Percentiles rank a stretch among this genome's conserved stretches.
These are phyloP conservation scores for Uria lomvia DNA, from an alignment of 2,113 vertebrate genomes.

Conservation along the genomic window DNA sequence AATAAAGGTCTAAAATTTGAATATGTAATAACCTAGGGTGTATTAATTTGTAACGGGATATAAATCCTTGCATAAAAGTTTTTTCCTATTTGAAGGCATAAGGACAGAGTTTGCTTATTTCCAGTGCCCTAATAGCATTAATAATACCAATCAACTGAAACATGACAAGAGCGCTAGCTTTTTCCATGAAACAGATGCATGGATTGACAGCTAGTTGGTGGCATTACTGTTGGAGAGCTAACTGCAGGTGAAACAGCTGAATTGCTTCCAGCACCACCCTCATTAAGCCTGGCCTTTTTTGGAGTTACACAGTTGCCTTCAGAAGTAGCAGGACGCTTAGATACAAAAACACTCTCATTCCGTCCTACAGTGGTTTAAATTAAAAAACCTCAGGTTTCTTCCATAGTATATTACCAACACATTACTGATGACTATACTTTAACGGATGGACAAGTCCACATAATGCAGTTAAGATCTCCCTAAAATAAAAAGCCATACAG, in stretches of 20 bases:
- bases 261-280: slow-evolving; percentile 48
- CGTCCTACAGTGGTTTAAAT: slow-evolving; percentile 20
- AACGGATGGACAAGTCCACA: neutral
- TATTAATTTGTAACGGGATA: neutral
- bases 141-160: neutral
- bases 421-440: neutral
- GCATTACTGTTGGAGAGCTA: slow-evolving; percentile 20
- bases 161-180: neutral
- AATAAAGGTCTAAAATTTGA: neutral
- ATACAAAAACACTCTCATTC: slow-evolving; percentile 49
- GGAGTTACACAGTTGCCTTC: slow-evolving; percentile 56
- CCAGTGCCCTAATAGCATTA: neutral
- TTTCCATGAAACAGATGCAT: neutral
- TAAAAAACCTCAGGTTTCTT: neutral
- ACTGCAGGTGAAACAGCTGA: neutral
- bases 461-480: neutral
- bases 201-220: neutral
- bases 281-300: slow-evolving; percentile 74
- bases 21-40: neutral
- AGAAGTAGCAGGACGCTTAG: slow-evolving; percentile 65
- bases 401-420: neutral
- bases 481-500: neutral
- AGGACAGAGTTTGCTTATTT: neutral
- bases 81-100: neutral
- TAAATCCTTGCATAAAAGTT: neutral